phyloP scores from a whole-genome alignment of 2,113 vertebrate species.

The Corythaeola cristata region DNA sequence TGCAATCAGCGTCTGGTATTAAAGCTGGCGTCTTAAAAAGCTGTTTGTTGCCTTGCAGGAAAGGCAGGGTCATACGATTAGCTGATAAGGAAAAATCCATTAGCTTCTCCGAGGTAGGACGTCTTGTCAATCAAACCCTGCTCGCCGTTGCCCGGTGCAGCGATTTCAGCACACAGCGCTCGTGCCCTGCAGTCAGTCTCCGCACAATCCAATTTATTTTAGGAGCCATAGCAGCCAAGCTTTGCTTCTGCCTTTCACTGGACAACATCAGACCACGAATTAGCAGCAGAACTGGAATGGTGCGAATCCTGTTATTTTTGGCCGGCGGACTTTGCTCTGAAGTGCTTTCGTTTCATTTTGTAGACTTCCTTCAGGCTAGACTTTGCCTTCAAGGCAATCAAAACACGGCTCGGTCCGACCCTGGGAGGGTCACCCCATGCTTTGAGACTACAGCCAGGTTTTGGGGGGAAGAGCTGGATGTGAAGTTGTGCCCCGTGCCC shows the following conservation, averaged over 20 bases:
- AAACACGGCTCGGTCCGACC: background rate
- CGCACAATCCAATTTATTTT: constrained; percentile 62
- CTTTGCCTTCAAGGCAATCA: constrained; percentile 55
- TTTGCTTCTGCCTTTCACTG: constrained; percentile 24
- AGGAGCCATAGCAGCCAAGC: constrained; percentile 31
- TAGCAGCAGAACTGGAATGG: constrained; percentile 36
- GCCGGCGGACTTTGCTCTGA: background rate
- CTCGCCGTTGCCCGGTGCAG: background rate
- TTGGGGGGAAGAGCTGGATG: background rate
- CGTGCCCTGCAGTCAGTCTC: constrained; percentile 62
- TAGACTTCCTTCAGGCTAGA: constrained; percentile 24
- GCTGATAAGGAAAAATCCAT: constrained; percentile 67
- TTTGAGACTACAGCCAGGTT: background rate
- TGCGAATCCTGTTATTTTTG: constrained; percentile 48
- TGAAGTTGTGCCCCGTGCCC: background rate
- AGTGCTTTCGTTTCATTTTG: constrained; percentile 31
- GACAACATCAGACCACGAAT: background rate
- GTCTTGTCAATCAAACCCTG: constrained; percentile 45
- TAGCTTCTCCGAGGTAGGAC: background rate
- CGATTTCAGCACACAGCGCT: background rate
- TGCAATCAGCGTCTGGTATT: constrained; percentile 38
- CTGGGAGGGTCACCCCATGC: background rate
- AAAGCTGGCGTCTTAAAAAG: constrained; percentile 13
- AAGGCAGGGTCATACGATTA: constrained; percentile 49
- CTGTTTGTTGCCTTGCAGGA: constrained; percentile 35